Conservation (phyloP, 2,888 invertebrate genomes). For the Branchellion lobata region DNA sequence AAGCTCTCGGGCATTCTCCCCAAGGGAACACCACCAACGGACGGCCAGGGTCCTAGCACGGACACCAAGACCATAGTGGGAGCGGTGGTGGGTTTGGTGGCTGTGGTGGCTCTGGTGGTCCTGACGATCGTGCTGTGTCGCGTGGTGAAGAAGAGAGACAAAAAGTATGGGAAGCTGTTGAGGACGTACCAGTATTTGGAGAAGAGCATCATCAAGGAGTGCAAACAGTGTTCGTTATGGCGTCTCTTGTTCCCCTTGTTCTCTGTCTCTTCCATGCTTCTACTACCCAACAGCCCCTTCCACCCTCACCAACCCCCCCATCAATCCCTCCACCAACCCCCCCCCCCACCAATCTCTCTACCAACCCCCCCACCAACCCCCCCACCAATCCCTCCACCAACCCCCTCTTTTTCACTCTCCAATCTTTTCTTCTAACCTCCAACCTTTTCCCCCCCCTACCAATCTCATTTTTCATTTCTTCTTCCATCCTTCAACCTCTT, state of each 20-base stretch:
- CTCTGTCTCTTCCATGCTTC: neutral
- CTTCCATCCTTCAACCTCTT: neutral
- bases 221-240: conserved; percentile 25
- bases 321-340: too few relatives aligned
- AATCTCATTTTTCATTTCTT: neutral
- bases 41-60: neutral
- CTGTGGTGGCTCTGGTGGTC: neutral
- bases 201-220: conserved; percentile 24
- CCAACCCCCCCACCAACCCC: too few relatives aligned
- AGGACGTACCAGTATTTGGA: conserved; percentile 20
- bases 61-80: neutral
- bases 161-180: conserved; percentile 6
- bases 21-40: neutral
- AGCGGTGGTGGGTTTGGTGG: conserved; percentile 5
- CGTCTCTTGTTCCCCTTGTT: too few relatives aligned
- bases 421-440: neutral
- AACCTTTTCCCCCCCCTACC: neutral
- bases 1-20: neutral
- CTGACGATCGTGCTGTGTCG: neutral
- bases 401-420: too few relatives aligned
- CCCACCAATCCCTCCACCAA: too few relatives aligned
- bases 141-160: neutral
- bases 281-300: neutral
- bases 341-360: too few relatives aligned
- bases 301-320: too few relatives aligned